Evolutionary conservation across 1,140 invertebrate genomes (phyloP).

Genomic region (Bradysia coprophila): DNA sequence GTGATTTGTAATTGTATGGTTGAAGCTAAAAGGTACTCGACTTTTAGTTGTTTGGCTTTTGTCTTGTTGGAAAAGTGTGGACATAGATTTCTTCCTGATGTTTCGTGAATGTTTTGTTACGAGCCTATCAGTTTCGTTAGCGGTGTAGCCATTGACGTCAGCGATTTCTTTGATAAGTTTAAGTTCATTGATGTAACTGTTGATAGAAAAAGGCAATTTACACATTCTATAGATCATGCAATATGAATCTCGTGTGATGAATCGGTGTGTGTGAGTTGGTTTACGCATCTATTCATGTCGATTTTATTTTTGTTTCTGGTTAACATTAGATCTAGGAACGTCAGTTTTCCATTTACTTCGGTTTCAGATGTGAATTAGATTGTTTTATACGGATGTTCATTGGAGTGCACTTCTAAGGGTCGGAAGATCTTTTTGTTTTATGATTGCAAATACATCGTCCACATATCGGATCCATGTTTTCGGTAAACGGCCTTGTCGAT

Average conservation of each 20-base stretch:
- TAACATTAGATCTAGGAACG: background rate
- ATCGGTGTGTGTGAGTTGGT: no score
- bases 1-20: no score
- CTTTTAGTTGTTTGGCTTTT: no score
- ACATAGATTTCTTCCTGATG: no score
- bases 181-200: background rate
- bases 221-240: background rate
- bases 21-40: no score
- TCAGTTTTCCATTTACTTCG: background rate
- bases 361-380: background rate
- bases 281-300: background rate
- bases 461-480: background rate
- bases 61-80: no score
- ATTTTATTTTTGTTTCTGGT: background rate
- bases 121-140: no score
- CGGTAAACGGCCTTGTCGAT: background rate
- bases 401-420: background rate
- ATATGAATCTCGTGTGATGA: background rate
- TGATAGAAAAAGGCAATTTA: background rate
- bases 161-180: background rate
- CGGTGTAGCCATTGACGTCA: background rate
- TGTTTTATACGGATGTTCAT: background rate
- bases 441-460: background rate
- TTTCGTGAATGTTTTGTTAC: no score
- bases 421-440: background rate